Evolutionary conservation across 1,140 invertebrate species (phyloP).

Genomic region (Cheumatopsyche charites): DNA sequence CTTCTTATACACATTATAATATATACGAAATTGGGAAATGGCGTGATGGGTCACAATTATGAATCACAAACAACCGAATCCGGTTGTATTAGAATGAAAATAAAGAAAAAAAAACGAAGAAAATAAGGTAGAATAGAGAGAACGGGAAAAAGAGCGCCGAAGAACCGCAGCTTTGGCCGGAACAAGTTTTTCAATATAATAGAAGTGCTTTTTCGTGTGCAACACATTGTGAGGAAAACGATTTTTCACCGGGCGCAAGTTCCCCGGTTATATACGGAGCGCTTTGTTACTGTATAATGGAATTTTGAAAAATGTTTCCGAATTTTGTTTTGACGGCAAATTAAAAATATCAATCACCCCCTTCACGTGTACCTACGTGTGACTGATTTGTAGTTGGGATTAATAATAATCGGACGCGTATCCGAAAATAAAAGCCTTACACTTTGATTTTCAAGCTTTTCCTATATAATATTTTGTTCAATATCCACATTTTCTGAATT

Average conservation of each 20-base stretch:
- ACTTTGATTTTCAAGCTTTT: too few relatives aligned
- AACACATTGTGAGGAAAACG: constrained; percentile 31
- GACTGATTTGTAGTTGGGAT: background rate
- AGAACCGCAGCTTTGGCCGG: background rate
- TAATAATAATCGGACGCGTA: constrained; percentile 13
- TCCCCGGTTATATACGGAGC: background rate
- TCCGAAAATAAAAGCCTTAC: background rate
- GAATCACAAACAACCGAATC: background rate
- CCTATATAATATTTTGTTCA: too few relatives aligned
- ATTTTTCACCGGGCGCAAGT: constrained; percentile 23
- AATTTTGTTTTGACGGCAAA: constrained; percentile 31
- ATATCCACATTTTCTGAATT: too few relatives aligned
- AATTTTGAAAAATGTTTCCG: constrained; percentile 13
- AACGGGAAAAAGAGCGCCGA: background rate
- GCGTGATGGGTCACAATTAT: constrained; percentile 25
- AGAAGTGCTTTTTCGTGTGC: constrained; percentile 27
- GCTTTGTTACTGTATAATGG: constrained; percentile 22
- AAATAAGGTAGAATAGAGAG: background rate
- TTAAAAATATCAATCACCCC: constrained; percentile 30
- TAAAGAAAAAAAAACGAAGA: background rate
- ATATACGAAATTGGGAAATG: constrained; percentile 19
- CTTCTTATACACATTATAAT: background rate
- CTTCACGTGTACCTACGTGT: background rate
- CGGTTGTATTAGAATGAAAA: background rate
- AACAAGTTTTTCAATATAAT: constrained; percentile 24